These are phyloP conservation scores for Chymomyza procnemis DNA, from an alignment of 2,888 invertebrate species.

Conservation along the genomic window DNA sequence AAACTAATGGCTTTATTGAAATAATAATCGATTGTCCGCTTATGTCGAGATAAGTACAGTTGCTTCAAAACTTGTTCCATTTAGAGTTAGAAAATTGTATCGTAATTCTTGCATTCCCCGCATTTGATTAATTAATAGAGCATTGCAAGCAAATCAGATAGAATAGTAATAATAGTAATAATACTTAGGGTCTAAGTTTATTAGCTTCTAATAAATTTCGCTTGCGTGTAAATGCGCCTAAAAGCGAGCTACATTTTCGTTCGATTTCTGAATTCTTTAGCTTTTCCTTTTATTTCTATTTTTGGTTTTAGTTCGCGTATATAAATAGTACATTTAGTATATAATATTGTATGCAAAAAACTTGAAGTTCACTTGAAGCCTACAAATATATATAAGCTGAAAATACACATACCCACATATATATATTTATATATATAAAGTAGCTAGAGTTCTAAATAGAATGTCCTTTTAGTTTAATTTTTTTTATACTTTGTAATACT, in stretches of 20 bases:
- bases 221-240: constrained; percentile 70
- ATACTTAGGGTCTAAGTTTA: background rate
- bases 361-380: constrained; percentile 58
- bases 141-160: background rate
- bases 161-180: background rate
- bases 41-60: too few relatives aligned
- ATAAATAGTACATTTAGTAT: constrained; percentile 27
- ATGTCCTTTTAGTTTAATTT: background rate
- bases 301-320: constrained; percentile 29
- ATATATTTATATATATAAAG: too few relatives aligned
- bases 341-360: constrained; percentile 33
- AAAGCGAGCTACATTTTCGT: constrained; percentile 59
- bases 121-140: background rate
- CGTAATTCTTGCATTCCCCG: background rate
- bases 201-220: constrained; percentile 27
- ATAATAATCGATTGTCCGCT: too few relatives aligned
- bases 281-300: constrained; percentile 15
- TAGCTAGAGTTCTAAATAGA: constrained; percentile 5
- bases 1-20: too few relatives aligned
- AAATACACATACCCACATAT: background rate
- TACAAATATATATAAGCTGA: constrained; percentile 27
- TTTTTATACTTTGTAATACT: background rate
- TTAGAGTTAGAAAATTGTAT: too few relatives aligned
- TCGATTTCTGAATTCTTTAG: background rate
- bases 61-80: too few relatives aligned